These are phyloP conservation scores for Dione vanillae DNA, from an alignment of 2,888 invertebrate species.

Conservation along the genomic window DNA sequence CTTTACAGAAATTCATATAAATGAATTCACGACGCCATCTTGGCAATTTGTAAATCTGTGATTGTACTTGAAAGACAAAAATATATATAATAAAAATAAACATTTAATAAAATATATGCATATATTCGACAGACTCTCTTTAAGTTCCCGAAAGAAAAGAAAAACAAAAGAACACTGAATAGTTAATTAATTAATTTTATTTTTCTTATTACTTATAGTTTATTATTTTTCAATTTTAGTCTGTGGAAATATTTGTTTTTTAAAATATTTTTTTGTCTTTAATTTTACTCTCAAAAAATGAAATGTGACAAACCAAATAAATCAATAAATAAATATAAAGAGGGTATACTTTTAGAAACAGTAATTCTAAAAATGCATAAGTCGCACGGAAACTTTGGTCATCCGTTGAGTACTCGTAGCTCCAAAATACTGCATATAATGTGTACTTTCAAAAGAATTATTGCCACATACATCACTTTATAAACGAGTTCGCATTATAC, in stretches of 20 bases:
- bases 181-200: too few species aligned
- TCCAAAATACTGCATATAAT: slow-evolving; percentile 42
- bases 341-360: not conserved
- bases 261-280: too few species aligned
- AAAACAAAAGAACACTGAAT: too few species aligned
- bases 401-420: slow-evolving; percentile 26
- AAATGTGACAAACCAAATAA: not conserved
- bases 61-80: not conserved
- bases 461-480: slow-evolving; percentile 33
- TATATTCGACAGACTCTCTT: too few species aligned
- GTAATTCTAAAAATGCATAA: slow-evolving; percentile 42
- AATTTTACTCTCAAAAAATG: too few species aligned
- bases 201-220: too few species aligned
- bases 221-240: too few species aligned
- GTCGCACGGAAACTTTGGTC: slow-evolving; percentile 41
- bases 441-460: slow-evolving; percentile 37
- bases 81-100: too few species aligned
- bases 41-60: not conserved
- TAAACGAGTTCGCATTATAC: slow-evolving; percentile 30
- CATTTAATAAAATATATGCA: too few species aligned
- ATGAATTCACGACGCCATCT: slow-evolving; percentile 46
- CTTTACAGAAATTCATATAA: slow-evolving; percentile 45
- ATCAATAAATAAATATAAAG: not conserved
- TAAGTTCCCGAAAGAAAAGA: too few species aligned
- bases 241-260: too few species aligned